Conservation (phyloP, 2,888 invertebrate genomes). For the Clitarchus hookeri region DNA sequence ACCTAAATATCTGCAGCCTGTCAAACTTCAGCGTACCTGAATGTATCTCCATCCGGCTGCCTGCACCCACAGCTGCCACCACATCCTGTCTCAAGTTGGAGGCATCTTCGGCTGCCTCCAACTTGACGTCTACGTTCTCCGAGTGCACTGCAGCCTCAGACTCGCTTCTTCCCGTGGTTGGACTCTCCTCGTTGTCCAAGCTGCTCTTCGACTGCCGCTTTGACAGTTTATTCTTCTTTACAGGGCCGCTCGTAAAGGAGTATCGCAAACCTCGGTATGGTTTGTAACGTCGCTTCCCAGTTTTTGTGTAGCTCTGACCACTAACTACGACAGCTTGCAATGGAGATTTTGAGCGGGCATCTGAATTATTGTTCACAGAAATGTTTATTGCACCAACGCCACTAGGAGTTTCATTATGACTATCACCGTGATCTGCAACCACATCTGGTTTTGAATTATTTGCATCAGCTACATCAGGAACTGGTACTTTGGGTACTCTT, state of each 20-base stretch:
- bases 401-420: not conserved
- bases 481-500: not conserved
- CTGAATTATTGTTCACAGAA: slow-evolving; percentile 16
- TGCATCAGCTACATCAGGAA: not conserved
- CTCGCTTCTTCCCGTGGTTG: not conserved
- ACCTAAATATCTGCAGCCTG: too few relatives aligned
- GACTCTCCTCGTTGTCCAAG: not conserved
- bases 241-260: slow-evolving; percentile 42
- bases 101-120: not conserved
- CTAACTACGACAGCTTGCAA: not conserved
- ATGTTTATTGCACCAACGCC: not conserved
- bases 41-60: not conserved
- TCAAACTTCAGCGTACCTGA: not conserved
- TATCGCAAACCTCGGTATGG: slow-evolving; percentile 46
- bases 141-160: not conserved
- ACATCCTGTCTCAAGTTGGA: not conserved
- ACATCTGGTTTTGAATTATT: not conserved
- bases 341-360: slow-evolving; percentile 19
- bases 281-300: slow-evolving; percentile 44
- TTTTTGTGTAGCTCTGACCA: slow-evolving; percentile 41
- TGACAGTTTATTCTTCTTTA: slow-evolving; percentile 34
- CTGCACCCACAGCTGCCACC: not conserved
- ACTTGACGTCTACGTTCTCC: not conserved
- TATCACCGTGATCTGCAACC: not conserved
- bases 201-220: slow-evolving; percentile 22